phyloP scores from a whole-genome alignment of 2,113 vertebrate genomes.

The Cryptotis parvus region DNA sequence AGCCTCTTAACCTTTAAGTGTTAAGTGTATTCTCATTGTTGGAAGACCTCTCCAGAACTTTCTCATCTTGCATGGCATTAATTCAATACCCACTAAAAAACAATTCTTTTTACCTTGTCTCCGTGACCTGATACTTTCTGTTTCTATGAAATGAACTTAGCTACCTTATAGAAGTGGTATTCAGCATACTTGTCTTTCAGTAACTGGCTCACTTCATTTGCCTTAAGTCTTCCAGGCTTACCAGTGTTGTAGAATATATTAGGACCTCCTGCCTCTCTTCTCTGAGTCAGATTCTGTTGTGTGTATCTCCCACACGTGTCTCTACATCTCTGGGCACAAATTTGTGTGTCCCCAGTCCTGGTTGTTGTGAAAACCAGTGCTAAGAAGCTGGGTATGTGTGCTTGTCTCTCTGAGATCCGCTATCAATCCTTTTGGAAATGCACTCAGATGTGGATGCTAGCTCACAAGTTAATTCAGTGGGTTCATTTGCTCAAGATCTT shows the following conservation, averaged over 20 bases:
- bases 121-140: neutral
- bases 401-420: neutral
- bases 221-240: neutral
- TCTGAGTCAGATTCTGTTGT: neutral
- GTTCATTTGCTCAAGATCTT: neutral
- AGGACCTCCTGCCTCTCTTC: neutral
- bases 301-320: neutral
- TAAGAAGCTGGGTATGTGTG: neutral
- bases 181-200: neutral
- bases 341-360: neutral
- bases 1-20: too few species aligned
- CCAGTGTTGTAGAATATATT: neutral
- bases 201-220: neutral
- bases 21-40: neutral
- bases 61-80: conserved; percentile 4
- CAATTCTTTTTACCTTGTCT: neutral
- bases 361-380: neutral
- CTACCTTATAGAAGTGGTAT: neutral
- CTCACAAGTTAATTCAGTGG: neutral
- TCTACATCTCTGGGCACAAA: neutral
- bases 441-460: neutral
- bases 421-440: neutral
- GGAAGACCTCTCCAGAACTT: neutral
- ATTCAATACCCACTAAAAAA: neutral
- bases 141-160: neutral